These are phyloP conservation scores for Menura novaehollandiae DNA, from an alignment of 2,113 vertebrate genomes.

Conservation along the genomic window DNA sequence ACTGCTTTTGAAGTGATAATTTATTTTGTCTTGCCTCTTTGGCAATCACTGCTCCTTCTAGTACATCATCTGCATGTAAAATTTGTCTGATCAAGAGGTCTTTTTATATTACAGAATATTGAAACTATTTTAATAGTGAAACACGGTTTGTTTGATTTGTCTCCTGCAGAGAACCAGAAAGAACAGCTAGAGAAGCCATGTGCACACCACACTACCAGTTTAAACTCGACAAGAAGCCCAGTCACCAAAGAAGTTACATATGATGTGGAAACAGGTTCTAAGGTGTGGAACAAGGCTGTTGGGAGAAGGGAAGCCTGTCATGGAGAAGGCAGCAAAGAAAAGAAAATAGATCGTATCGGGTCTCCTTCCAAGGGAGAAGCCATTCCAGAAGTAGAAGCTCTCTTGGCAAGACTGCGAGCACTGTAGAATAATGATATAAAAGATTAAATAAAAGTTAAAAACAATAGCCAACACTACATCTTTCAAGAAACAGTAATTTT, in stretches of 20 bases:
- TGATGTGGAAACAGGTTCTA: slow-evolving; percentile 75
- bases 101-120: slow-evolving; percentile 6
- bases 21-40: not conserved
- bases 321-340: slow-evolving; percentile 68
- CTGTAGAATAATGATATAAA: slow-evolving; percentile 72
- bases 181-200: slow-evolving; percentile 82
- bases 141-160: slow-evolving; percentile 39
- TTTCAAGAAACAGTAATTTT: slow-evolving; percentile 35
- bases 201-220: slow-evolving; percentile 81
- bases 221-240: slow-evolving; percentile 74
- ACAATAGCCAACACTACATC: slow-evolving; percentile 17
- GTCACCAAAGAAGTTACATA: slow-evolving; percentile 81
- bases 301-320: slow-evolving; percentile 67
- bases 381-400: slow-evolving; percentile 88
- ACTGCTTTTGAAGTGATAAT: slow-evolving; percentile 31
- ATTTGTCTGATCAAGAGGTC: not conserved
- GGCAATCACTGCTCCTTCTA: not conserved
- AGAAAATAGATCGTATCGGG: slow-evolving; percentile 60
- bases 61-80: not conserved
- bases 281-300: slow-evolving; percentile 57
- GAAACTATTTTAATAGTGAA: slow-evolving; percentile 1
- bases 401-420: slow-evolving; percentile 88
- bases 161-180: slow-evolving; percentile 88
- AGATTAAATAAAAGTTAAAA: slow-evolving; percentile 43
- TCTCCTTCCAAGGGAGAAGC: slow-evolving; percentile 73